phyloP scores from a whole-genome alignment of 1,140 invertebrate genomes.

The Leptestheria dahalacensis region DNA sequence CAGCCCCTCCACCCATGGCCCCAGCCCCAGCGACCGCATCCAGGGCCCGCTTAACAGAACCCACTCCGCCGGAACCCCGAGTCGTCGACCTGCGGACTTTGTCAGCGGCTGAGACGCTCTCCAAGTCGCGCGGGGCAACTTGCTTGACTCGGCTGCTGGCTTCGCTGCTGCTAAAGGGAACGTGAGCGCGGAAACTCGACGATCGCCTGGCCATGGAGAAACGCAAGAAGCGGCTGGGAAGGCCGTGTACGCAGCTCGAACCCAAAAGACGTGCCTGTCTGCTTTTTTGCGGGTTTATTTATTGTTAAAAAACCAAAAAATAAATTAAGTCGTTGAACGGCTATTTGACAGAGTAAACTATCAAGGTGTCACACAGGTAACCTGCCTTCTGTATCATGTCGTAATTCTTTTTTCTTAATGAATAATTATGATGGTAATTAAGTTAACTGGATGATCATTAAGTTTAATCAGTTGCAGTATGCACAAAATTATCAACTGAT shows the following conservation, averaged over 20 bases:
- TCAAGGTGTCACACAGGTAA: too few relatives aligned
- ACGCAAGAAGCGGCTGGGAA: not conserved
- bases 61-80: not conserved
- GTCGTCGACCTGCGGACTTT: not conserved
- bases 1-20: not conserved
- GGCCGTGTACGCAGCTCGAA: not conserved
- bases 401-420: too few relatives aligned
- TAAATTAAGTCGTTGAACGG: too few relatives aligned
- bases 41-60: too few relatives aligned
- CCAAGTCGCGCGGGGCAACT: not conserved
- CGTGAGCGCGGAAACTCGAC: not conserved
- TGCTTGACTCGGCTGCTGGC: not conserved
- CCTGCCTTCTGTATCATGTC: too few relatives aligned
- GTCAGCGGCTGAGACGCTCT: not conserved
- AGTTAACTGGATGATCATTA: too few relatives aligned
- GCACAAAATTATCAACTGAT: too few relatives aligned
- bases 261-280: not conserved
- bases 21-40: too few relatives aligned
- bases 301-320: not conserved
- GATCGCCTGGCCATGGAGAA: not conserved
- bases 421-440: too few relatives aligned
- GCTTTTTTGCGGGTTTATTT: not conserved
- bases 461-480: too few relatives aligned
- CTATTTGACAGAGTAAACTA: too few relatives aligned
- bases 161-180: not conserved